phyloP scores from a whole-genome alignment of 2,113 vertebrate species.

The Pipa parva region DNA sequence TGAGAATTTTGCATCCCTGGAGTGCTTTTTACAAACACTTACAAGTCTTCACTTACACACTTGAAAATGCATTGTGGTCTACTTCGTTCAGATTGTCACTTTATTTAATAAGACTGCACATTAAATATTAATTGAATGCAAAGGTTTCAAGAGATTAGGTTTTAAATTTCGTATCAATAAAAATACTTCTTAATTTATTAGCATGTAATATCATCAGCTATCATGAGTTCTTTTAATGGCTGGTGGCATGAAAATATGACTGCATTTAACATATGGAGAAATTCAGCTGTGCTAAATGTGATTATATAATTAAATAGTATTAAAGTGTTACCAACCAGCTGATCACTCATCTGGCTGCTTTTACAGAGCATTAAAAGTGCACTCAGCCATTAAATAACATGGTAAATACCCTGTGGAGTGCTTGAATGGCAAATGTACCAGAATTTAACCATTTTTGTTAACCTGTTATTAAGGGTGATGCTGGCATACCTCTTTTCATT shows the following conservation, averaged over 20 bases:
- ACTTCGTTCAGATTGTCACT: background rate
- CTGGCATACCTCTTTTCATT: too few relatives aligned
- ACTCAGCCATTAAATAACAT: background rate
- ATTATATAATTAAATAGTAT: background rate
- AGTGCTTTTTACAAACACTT: constrained; percentile 1
- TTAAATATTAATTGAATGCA: constrained; percentile 11
- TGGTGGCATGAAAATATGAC: too few relatives aligned
- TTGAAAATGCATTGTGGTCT: constrained; percentile 2
- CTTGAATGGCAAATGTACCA: too few relatives aligned
- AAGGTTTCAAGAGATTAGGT: constrained; percentile 1
- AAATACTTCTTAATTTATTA: background rate
- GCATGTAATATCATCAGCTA: background rate
- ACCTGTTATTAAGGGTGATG: too few relatives aligned
- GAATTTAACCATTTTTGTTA: too few relatives aligned
- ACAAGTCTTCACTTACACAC: background rate
- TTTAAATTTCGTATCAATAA: background rate
- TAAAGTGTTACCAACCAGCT: background rate
- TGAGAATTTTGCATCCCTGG: background rate
- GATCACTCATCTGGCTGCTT: background rate
- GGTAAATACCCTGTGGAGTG: background rate
- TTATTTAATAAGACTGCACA: constrained; percentile 16
- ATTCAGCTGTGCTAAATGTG: background rate
- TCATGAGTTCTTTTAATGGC: too few relatives aligned
- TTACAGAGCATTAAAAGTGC: background rate
- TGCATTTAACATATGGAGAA: background rate